phyloP scores from a whole-genome alignment of 2,797 vertebrate species.

The Alca torda region DNA sequence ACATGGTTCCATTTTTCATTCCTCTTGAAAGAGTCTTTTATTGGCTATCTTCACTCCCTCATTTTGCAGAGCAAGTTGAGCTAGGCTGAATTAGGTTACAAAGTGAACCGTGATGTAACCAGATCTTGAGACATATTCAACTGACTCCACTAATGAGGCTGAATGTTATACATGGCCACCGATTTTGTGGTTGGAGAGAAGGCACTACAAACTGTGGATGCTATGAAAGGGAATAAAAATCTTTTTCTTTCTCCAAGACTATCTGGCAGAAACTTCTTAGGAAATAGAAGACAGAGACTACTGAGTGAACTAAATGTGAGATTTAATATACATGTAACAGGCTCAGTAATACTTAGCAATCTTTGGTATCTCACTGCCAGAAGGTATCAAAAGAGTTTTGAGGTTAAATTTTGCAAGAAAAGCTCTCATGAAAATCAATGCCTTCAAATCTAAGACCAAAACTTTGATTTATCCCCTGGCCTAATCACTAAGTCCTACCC shows the following conservation, averaged over 20 bases:
- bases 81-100: neutral
- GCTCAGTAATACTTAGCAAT: neutral
- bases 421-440: neutral
- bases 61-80: neutral
- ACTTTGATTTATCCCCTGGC: neutral
- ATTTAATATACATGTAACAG: neutral
- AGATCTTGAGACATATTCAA: neutral
- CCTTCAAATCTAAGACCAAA: neutral
- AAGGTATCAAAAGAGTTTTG: neutral
- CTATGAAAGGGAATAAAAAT: neutral
- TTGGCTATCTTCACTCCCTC: neutral
- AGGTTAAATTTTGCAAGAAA: neutral
- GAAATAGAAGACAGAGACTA: neutral
- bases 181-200: neutral
- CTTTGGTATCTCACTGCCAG: neutral
- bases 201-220: neutral
- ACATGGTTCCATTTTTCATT: neutral
- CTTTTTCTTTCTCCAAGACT: neutral
- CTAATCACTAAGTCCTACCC: neutral
- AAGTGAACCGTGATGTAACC: neutral
- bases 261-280: slow-evolving; percentile 1
- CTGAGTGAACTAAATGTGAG: neutral
- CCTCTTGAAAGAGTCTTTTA: neutral
- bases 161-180: neutral
- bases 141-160: neutral